Evolutionary conservation across 2,113 vertebrate genomes (phyloP).

Genomic region (Gila orcuttii): DNA sequence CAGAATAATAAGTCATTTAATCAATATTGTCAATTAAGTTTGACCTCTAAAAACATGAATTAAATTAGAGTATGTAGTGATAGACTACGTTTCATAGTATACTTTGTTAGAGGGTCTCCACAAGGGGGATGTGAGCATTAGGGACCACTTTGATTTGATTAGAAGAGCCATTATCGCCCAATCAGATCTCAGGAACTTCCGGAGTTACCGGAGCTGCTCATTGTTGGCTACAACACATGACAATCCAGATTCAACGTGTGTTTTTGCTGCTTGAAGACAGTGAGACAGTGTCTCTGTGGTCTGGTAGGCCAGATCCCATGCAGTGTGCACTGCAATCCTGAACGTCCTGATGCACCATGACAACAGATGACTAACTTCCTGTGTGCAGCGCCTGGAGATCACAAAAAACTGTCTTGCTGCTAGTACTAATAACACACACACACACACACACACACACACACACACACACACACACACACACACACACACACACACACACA

Average conservation of each 20-base stretch:
- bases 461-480: too few species aligned
- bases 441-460: not conserved
- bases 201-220: not conserved
- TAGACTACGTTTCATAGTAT: not conserved
- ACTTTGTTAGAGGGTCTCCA: conserved; percentile 2
- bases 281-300: conserved; percentile 2
- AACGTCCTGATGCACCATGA: conserved; percentile 40
- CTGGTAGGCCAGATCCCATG: conserved; percentile 13
- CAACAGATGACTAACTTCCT: conserved; percentile 52
- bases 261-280: not conserved
- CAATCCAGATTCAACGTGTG: conserved; percentile 5
- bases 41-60: not conserved
- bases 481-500: not conserved
- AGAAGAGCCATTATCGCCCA: not conserved
- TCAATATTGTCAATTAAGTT: not conserved
- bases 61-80: not conserved
- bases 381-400: conserved; percentile 36
- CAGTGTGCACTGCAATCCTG: conserved; percentile 8
- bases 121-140: not conserved
- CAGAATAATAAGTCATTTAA: not conserved
- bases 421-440: too few species aligned
- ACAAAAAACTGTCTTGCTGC: not conserved
- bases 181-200: not conserved
- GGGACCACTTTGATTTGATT: not conserved
- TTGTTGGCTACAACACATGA: not conserved